Conservation (phyloP, 2,888 invertebrate species). For the Chrysina gloriosa region DNA sequence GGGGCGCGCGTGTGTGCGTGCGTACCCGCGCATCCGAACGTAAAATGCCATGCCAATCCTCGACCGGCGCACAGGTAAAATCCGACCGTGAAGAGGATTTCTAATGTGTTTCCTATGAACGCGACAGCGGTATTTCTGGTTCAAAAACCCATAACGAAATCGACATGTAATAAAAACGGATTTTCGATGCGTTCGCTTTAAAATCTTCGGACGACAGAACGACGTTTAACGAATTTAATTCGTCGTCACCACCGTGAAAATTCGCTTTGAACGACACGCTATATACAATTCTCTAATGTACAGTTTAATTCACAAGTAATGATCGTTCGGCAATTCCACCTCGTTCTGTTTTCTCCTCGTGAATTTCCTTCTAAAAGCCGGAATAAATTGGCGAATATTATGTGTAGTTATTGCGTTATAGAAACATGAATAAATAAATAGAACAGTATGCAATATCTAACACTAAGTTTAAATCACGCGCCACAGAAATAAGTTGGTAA, state of each 20-base stretch:
- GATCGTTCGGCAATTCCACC: too few species aligned
- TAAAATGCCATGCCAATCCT: slow-evolving; percentile 6
- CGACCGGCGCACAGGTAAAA: neutral
- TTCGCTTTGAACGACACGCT: slow-evolving; percentile 9
- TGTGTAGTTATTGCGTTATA: too few species aligned
- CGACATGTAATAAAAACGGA: neutral
- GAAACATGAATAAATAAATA: too few species aligned
- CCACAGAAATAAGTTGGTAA: too few species aligned
- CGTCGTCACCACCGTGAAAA: slow-evolving; percentile 8
- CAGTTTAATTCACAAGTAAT: too few species aligned
- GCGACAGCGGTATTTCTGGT: neutral
- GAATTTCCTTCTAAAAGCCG: too few species aligned
- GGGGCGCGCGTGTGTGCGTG: neutral
- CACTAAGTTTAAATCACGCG: too few species aligned
- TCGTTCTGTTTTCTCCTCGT: too few species aligned
- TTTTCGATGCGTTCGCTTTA: neutral
- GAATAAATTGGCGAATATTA: too few species aligned
- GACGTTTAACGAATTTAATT: slow-evolving; percentile 15
- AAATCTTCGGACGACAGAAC: neutral
- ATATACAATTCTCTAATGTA: too few species aligned
- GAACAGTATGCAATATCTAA: too few species aligned
- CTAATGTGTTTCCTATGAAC: neutral
- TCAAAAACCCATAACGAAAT: neutral
- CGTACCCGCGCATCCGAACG: too few species aligned
- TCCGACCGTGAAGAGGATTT: neutral